Evolutionary conservation across 2,113 vertebrate genomes (phyloP).

Genomic region (Rissa tridactyla): DNA sequence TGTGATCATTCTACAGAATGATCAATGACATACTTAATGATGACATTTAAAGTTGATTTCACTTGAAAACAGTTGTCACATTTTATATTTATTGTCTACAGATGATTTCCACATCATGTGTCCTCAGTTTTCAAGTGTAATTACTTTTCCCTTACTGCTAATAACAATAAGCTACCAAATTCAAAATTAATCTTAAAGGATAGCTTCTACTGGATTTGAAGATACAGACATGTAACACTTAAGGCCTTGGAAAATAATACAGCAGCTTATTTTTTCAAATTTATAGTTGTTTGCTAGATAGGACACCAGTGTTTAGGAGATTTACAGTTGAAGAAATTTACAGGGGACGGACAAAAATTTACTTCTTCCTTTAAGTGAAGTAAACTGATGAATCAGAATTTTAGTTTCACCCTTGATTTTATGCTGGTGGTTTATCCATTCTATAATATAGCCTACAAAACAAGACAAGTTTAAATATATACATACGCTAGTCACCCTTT

Average conservation of each 20-base stretch:
- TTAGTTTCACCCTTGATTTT: not conserved
- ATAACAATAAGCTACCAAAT: not conserved
- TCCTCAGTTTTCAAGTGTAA: not conserved
- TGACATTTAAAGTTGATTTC: constrained; percentile 2
- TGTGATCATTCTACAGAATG: not conserved
- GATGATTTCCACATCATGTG: not conserved
- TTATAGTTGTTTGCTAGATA: not conserved
- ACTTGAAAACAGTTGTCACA: constrained; percentile 1
- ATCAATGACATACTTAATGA: not conserved
- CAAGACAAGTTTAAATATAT: not conserved
- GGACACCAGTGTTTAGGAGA: not conserved
- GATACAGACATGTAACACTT: not conserved
- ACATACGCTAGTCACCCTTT: not conserved
- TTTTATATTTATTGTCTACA: not conserved
- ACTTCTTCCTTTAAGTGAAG: not conserved
- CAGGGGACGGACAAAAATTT: not conserved
- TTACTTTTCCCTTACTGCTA: not conserved
- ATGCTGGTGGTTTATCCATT: not conserved
- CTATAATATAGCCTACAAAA: not conserved
- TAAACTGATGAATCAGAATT: not conserved
- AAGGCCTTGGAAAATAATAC: not conserved
- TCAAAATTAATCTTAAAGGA: not conserved
- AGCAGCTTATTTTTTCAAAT: not conserved
- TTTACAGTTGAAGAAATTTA: not conserved
- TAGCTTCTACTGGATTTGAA: not conserved